These are phyloP conservation scores for Drosophila pseudoananassae DNA, from an alignment of 1,140 invertebrate species.

Conservation along the genomic window DNA sequence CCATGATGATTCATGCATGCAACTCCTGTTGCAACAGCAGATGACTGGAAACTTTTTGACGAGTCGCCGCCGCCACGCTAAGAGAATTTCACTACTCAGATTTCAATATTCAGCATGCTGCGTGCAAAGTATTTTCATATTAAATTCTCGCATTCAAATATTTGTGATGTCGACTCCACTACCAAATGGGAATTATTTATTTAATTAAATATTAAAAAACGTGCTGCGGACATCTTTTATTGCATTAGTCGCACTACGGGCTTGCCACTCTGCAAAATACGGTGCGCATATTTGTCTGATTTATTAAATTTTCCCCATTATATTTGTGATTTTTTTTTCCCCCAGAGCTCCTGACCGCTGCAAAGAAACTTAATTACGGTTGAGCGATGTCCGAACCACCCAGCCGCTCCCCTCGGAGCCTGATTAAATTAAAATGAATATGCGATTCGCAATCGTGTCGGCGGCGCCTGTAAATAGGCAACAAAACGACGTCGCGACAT, in stretches of 20 bases:
- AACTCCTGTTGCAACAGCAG: slow-evolving; percentile 4
- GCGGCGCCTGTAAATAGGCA: slow-evolving; percentile 45
- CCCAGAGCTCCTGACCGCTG: slow-evolving; percentile 15
- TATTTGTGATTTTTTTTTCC: slow-evolving; percentile 8
- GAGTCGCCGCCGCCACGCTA: slow-evolving; percentile 14
- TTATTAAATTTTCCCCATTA: slow-evolving; percentile 39
- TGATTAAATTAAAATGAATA: slow-evolving; percentile 64
- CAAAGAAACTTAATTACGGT: slow-evolving; percentile 69
- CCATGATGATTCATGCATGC: slow-evolving; percentile 23
- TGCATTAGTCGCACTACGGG: slow-evolving; percentile 41
- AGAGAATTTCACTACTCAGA: slow-evolving; percentile 32
- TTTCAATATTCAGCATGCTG: slow-evolving; percentile 38
- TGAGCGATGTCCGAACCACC: slow-evolving; percentile 15
- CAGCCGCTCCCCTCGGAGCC: slow-evolving; percentile 13
- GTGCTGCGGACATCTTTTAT: slow-evolving; percentile 40
- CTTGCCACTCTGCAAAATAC: slow-evolving; percentile 23
- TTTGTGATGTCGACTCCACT: slow-evolving; percentile 1
- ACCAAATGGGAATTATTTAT: slow-evolving; percentile 66
- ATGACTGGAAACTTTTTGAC: slow-evolving; percentile 40
- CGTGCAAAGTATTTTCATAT: slow-evolving; percentile 50
- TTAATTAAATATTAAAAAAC: slow-evolving; percentile 76
- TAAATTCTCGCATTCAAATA: slow-evolving; percentile 41
- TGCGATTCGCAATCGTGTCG: slow-evolving; percentile 22
- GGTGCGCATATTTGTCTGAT: slow-evolving; percentile 28
- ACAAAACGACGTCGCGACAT: slow-evolving; percentile 28